A percentile compares a stretch with the other conserved stretches of the same genome.
These are phyloP conservation scores for Phocides pigmalion DNA, from an alignment of 1,140 invertebrate genomes.

Conservation along the genomic window DNA sequence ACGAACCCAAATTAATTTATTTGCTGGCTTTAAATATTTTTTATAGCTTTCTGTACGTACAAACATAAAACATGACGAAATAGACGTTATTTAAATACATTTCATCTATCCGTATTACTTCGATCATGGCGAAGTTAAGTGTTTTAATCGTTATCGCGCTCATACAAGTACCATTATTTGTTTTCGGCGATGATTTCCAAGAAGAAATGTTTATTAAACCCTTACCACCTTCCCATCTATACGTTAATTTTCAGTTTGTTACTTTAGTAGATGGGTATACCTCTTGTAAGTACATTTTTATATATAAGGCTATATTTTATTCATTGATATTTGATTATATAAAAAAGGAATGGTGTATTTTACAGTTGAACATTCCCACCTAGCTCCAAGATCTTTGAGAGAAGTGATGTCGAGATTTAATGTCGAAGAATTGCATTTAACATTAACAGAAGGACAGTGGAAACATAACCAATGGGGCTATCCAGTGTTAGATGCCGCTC, in stretches of 20 bases:
- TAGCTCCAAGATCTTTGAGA: slow-evolving; percentile 95
- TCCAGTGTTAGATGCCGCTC: slow-evolving; percentile 92
- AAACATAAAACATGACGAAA: too few relatives aligned
- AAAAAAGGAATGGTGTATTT: too few relatives aligned
- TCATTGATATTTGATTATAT: too few relatives aligned
- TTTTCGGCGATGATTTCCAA: slow-evolving; percentile 87
- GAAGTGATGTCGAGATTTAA: slow-evolving; percentile 94
- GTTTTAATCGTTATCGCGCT: slow-evolving; percentile 32
- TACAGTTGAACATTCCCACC: slow-evolving; percentile 91
- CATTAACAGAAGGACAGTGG: slow-evolving; percentile 97
- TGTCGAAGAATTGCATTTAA: slow-evolving; percentile 95
- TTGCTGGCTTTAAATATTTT: too few relatives aligned
- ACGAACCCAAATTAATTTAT: too few relatives aligned
- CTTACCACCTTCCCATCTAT: slow-evolving; percentile 90
- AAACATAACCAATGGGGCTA: slow-evolving; percentile 97
- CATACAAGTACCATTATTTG: slow-evolving; percentile 18
- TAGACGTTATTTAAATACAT: too few relatives aligned
- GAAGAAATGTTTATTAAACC: slow-evolving; percentile 94
- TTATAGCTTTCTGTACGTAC: too few relatives aligned
- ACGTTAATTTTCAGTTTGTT: slow-evolving; percentile 94
- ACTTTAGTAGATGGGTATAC: slow-evolving; percentile 87
- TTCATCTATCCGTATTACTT: too few relatives aligned
- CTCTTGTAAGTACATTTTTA: slow-evolving; percentile 59
- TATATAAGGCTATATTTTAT: too few relatives aligned
- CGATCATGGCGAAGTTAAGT: slow-evolving; percentile 22